Conservation (phyloP, 2,797 vertebrate species). For the Podarcis siculus region DNA sequence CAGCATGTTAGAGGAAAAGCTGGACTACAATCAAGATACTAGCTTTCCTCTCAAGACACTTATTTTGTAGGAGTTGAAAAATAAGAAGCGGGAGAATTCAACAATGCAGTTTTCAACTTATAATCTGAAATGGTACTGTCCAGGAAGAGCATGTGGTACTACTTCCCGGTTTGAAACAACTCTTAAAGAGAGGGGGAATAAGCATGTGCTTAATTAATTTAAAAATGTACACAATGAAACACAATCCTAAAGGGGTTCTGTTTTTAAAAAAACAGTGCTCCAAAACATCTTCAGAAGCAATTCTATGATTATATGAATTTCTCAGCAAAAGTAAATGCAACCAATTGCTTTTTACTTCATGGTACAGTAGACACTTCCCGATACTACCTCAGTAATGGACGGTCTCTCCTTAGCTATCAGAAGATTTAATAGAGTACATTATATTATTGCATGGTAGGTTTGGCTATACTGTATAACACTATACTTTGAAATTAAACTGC, state of each 20-base stretch:
- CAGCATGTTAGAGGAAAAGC: not conserved
- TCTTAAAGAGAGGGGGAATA: too few relatives aligned
- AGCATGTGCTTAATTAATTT: not conserved
- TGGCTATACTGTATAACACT: not conserved
- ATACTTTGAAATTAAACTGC: not conserved
- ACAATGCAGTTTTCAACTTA: not conserved
- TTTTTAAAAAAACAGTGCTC: not conserved
- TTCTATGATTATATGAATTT: too few relatives aligned
- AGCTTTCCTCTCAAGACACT: not conserved
- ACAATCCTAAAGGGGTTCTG: not conserved
- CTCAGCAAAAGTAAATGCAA: conserved; percentile 5
- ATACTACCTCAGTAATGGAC: not conserved
- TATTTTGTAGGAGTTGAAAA: not conserved
- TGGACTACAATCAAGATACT: not conserved
- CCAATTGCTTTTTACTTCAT: not conserved
- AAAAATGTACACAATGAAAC: not conserved
- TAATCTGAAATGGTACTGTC: not conserved
- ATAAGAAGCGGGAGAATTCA: not conserved
- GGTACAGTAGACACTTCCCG: not conserved
- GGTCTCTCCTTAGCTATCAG: not conserved
- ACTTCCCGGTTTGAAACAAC: not conserved
- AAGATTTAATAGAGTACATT: not conserved
- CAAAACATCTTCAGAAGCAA: not conserved
- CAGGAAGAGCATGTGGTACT: not conserved
- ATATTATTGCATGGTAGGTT: too few relatives aligned